Evolutionary conservation across 1,140 invertebrate species (phyloP).

Genomic region (Scaptomyza hsui): DNA sequence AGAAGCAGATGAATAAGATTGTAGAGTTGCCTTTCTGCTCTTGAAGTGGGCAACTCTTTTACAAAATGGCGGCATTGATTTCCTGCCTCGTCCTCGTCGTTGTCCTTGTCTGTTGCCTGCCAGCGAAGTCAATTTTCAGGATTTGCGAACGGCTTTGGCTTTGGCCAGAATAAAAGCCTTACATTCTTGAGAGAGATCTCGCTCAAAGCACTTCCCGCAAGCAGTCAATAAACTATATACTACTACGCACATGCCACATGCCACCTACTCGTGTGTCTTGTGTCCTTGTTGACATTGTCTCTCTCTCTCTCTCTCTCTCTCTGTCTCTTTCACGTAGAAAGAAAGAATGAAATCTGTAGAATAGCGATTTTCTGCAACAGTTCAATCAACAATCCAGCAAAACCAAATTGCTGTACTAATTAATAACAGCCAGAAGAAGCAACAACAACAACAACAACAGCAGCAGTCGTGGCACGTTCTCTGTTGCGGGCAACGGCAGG

Average conservation of each 20-base stretch:
- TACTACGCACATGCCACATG: conserved; percentile 28
- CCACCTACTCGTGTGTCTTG: conserved; percentile 26
- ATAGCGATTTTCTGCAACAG: conserved; percentile 4
- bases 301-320: no score
- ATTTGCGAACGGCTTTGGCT: conserved; percentile 68
- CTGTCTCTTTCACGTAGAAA: no score
- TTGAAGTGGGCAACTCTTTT: conserved; percentile 67
- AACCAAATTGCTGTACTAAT: conserved; percentile 72
- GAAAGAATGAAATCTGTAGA: conserved; percentile 27
- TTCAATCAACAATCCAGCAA: conserved; percentile 55
- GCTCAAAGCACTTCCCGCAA: conserved; percentile 80
- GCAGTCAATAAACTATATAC: conserved; percentile 80
- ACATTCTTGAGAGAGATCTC: conserved; percentile 78
- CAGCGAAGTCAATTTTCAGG: conserved; percentile 80
- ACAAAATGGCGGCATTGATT: conserved; percentile 81
- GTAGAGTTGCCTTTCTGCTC: not conserved
- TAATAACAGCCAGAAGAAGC: conserved; percentile 52
- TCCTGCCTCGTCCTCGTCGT: conserved; percentile 33
- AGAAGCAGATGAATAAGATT: conserved; percentile 4
- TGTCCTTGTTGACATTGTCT: conserved; percentile 82
- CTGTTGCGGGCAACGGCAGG: not conserved
- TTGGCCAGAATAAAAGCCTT: conserved; percentile 57
- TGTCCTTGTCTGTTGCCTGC: not conserved
- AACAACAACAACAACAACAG: conserved; percentile 15
- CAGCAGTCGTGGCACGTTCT: conserved; percentile 1